Conservation (phyloP, 2,113 vertebrate species). For the Herpetotheres cachinnans region DNA sequence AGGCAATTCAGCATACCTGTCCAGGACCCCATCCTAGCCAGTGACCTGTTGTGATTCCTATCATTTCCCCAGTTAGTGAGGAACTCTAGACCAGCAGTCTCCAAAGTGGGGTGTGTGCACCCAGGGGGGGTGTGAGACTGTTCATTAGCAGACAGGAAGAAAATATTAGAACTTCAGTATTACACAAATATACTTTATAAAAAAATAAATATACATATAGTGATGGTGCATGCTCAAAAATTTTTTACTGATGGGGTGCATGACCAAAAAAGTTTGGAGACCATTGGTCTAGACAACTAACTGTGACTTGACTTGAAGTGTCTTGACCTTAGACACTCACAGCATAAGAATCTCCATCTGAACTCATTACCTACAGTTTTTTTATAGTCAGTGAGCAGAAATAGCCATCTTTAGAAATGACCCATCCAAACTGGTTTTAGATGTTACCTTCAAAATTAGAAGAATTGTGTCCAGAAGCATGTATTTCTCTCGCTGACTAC, state of each 20-base stretch:
- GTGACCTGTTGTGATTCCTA: neutral
- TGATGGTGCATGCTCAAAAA: neutral
- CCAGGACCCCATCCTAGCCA: neutral
- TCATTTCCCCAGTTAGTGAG: neutral
- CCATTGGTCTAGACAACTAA: neutral
- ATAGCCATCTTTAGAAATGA: neutral
- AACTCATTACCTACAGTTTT: neutral
- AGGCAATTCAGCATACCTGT: neutral
- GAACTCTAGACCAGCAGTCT: neutral
- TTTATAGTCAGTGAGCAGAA: neutral
- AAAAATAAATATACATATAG: neutral
- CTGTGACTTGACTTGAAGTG: too few relatives aligned
- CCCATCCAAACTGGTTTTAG: neutral
- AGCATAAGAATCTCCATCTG: neutral
- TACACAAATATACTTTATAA: neutral
- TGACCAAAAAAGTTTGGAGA: neutral
- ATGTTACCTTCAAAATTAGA: neutral
- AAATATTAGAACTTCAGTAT: neutral
- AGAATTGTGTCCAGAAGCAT: neutral
- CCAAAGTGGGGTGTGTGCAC: neutral
- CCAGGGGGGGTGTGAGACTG: neutral
- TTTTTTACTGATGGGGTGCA: neutral
- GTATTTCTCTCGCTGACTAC: neutral
- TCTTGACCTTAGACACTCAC: neutral
- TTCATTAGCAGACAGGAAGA: neutral